Base-by-base conservation (phyloP, 2,113 vertebrate species). In the Dicentrarchus labrax region DNA sequence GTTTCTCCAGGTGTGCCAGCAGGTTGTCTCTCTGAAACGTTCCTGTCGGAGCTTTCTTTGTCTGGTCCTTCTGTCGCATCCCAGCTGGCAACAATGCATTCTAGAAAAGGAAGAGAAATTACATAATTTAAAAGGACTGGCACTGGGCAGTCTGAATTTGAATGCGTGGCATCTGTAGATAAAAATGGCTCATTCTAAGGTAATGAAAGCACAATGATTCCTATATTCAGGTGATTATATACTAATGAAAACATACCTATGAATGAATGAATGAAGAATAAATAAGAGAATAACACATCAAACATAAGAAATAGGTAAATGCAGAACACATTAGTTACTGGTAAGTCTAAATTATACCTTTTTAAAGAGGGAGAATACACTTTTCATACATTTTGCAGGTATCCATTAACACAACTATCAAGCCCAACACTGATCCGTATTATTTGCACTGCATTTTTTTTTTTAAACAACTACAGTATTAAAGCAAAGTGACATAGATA, bases 1-100 rank as follows among this genome's bases (percentile, higher is more conserved):
- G 96, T 90, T 99, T 96, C 95, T 99, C 98, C 92, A 99, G 95
- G 92, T 99, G 98, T 36, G 97, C 97, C 93, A 99, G 94, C 77
- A 99, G 97, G 81, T 97, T 95, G 68, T 98, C 98, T 88, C 98
- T 96, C 88, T 97, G 97, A 94, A 99, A 99, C 0, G 94, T 96
- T 61, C 98, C 98, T 0, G 98, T 99, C 8, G 98, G 97, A 43
- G 95, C 93, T 92, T 99, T 99, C 91, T 97, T 98, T 0, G 98
- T 99, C 95, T 99, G 98, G 94, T 99, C 98, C 86, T 96, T 97
- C 92, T 99, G 98, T 78, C 98, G 96, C 92, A 98, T 88, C 72
- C 98, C 98, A 9, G 97, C 98, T 0, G 98, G 98, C 91, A 99
- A 87, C 92, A 99, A 83, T 0, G 96, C 97, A 1, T 99, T 99